Conservation (phyloP, 2,888 invertebrate genomes). For the Linyphia triangularis region DNA sequence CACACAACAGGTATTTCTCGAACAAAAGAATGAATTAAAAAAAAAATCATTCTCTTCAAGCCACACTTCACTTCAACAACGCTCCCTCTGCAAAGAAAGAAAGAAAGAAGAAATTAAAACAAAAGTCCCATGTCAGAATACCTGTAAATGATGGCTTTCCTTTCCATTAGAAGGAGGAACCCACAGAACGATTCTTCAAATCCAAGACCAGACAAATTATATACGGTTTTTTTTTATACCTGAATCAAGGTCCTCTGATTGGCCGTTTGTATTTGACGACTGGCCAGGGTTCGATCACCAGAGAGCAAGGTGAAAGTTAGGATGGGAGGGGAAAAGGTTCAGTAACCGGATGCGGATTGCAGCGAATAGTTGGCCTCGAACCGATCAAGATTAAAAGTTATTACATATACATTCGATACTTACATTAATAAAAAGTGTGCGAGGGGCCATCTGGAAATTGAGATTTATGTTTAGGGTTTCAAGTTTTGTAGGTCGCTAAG, state of each 20-base stretch:
- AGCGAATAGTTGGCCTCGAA: conserved; percentile 67
- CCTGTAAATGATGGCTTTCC: conserved; percentile 64
- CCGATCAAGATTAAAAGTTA: conserved; percentile 65
- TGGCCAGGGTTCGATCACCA: conserved; percentile 61
- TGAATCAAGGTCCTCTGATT: conserved; percentile 35
- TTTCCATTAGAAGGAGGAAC: conserved; percentile 51
- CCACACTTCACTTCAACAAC: neutral
- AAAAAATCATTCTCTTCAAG: too few species aligned
- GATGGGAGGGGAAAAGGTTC: conserved; percentile 60
- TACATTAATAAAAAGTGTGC: conserved; percentile 43
- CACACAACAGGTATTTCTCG: too few species aligned
- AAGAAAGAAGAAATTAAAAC: conserved; percentile 15
- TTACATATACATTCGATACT: conserved; percentile 62
- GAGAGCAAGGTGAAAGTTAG: conserved; percentile 60
- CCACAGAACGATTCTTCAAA: conserved; percentile 60
- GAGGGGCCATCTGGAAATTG: conserved; percentile 35
- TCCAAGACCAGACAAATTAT: conserved; percentile 68
- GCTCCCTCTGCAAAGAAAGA: neutral
- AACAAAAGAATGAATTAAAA: too few species aligned
- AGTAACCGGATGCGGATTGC: conserved; percentile 67
- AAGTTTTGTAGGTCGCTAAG: too few species aligned
- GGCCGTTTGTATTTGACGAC: conserved; percentile 60
- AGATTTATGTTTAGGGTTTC: too few species aligned
- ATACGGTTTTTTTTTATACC: conserved; percentile 15
- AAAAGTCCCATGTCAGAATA: conserved; percentile 54